Evolutionary conservation across 2,888 invertebrate genomes (phyloP), one percentile per base, ranked within the genome.

Genomic region (Ennomos fuscantarius): DNA sequence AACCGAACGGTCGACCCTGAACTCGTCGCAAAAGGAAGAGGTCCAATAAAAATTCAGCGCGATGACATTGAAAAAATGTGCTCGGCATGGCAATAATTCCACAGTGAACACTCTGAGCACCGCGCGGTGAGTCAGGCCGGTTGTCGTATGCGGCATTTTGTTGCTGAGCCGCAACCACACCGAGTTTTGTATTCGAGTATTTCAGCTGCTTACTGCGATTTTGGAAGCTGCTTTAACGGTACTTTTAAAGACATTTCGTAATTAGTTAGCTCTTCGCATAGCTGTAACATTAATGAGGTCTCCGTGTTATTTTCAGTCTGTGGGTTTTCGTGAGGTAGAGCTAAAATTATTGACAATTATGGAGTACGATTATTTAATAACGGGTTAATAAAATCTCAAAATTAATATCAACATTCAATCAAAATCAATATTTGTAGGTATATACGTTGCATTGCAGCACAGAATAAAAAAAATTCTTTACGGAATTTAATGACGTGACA

Each of bases 31-130:
- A 57, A 65, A 67, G 65, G 63, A 62, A 58, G 52, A 62, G 50
- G 48, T 54, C 55, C 60, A 60, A 51, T 61, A 65, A 59, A 61
- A 62, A 63, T 62, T 61, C 57, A 56, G 65, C 39, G 36, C 36
- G 40, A 36, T 59, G 66, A 49, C 67, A 65, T 65, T 67, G 61
- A 60, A 59, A 58, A 52, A 50, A 46, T 62, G 60, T 62, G 60
- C 40, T 46, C 54, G 9, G 60, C 44, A 56, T 55, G 35, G 55
- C 56, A 55, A 57, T 57, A 54, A 53, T 48, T 44, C 55, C 43
- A 9, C 39, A 15, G 31, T 15, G 33, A 46, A n/a, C 24, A 15
- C 15, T 15, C 15, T 3, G 24, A 24, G 24, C 24, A 24, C 24
- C 32, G 8, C 37, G 10, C 60, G 24, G 52, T 67, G 66, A 67